These are phyloP conservation scores for Cerastis leucographa DNA, from an alignment of 2,888 invertebrate genomes.

Conservation along the genomic window DNA sequence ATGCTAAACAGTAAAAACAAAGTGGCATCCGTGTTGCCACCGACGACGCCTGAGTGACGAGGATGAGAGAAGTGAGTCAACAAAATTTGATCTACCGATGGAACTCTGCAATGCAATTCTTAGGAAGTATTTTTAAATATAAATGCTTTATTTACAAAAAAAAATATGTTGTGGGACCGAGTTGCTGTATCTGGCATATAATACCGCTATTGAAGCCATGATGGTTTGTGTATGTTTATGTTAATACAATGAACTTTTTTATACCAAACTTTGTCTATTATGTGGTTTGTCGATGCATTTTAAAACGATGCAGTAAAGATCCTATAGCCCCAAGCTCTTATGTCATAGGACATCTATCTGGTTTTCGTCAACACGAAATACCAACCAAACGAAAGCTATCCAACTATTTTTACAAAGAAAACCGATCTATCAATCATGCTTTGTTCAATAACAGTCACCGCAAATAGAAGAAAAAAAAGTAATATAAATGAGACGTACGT, in stretches of 20 bases:
- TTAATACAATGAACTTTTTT: neutral
- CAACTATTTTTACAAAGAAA: slow-evolving; percentile 17
- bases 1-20: neutral
- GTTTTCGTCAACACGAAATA: neutral
- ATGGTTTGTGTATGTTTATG: neutral
- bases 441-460: slow-evolving; percentile 46
- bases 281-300: neutral
- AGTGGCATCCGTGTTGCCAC: no score
- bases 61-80: neutral
- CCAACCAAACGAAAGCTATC: slow-evolving; percentile 1
- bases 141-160: no score
- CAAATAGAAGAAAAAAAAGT: slow-evolving; percentile 31
- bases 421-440: slow-evolving; percentile 32
- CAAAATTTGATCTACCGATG: neutral
- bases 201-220: neutral
- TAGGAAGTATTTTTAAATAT: neutral
- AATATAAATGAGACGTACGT: slow-evolving; percentile 46
- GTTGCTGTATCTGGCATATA: neutral
- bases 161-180: neutral
- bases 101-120: neutral
- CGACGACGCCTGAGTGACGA: neutral
- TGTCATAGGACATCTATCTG: neutral
- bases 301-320: neutral
- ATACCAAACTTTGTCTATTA: neutral
- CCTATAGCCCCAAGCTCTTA: no score